These are phyloP conservation scores for Cancer borealis DNA, from an alignment of 2,888 invertebrate genomes.

Conservation along the genomic window DNA sequence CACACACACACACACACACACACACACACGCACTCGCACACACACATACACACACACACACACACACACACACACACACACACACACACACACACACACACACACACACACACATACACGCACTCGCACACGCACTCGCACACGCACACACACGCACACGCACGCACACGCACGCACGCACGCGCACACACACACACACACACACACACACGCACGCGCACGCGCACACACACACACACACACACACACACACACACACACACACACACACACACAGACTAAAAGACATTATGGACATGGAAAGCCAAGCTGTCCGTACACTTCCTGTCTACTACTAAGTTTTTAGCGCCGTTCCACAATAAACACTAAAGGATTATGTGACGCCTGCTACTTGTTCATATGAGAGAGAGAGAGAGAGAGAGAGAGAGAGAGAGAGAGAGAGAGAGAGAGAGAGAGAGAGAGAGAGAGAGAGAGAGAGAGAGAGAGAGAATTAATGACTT, in stretches of 20 bases:
- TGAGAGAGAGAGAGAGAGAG: slow-evolving; percentile 23
- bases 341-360: not conserved
- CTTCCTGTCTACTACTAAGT: not conserved
- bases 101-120: not conserved
- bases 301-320: not conserved
- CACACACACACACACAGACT: too few relatives aligned
- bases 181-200: not conserved
- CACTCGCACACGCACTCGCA: too few relatives aligned
- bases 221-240: too few relatives aligned
- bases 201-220: too few relatives aligned
- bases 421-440: slow-evolving; percentile 40
- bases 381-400: not conserved
- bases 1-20: too few relatives aligned
- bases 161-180: too few relatives aligned
- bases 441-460: not conserved
- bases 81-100: not conserved
- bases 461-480: not conserved
- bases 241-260: too few relatives aligned
- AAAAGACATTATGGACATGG: not conserved
- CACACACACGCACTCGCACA: not conserved
- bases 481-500: not conserved
- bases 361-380: not conserved
- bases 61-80: not conserved
- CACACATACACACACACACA: not conserved
- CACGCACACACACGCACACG: not conserved